phyloP scores from a whole-genome alignment of 2,888 invertebrate genomes.

The Pristionchus arcanus region DNA sequence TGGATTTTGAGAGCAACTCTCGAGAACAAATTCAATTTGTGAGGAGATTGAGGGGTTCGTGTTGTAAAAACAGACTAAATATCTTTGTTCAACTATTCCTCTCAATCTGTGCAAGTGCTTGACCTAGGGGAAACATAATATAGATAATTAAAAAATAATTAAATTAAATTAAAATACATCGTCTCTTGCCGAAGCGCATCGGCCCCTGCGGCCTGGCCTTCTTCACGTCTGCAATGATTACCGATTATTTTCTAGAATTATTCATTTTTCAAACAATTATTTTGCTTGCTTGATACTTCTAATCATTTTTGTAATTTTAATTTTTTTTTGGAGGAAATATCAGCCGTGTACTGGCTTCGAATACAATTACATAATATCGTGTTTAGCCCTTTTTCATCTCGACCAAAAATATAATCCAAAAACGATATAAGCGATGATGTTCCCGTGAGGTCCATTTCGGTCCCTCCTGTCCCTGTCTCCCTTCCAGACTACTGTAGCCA shows the following conservation, averaged over 20 bases:
- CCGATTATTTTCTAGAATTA: not conserved
- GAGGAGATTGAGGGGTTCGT: not conserved
- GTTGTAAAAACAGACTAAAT: not conserved
- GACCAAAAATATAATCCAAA: too few species aligned
- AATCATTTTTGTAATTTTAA: too few species aligned
- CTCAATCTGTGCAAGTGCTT: too few species aligned
- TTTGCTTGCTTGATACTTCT: too few species aligned
- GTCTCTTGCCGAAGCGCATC: conserved; percentile 56
- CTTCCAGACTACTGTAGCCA: not conserved
- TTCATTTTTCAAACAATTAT: not conserved
- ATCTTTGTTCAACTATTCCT: too few species aligned
- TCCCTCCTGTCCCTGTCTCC: not conserved
- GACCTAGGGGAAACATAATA: not conserved
- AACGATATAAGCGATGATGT: too few species aligned
- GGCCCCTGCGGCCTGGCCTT: conserved; percentile 54
- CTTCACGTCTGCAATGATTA: conserved; percentile 53
- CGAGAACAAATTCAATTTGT: not conserved
- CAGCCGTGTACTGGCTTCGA: too few species aligned
- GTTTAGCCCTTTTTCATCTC: too few species aligned
- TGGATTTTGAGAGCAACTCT: not conserved
- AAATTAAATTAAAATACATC: not conserved
- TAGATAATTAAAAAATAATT: not conserved
- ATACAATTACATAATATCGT: too few species aligned
- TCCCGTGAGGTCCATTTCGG: too few species aligned
- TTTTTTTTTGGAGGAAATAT: too few species aligned